These are phyloP conservation scores for Muscicapa striata DNA, from an alignment of 2,797 vertebrate species.

Conservation along the genomic window DNA sequence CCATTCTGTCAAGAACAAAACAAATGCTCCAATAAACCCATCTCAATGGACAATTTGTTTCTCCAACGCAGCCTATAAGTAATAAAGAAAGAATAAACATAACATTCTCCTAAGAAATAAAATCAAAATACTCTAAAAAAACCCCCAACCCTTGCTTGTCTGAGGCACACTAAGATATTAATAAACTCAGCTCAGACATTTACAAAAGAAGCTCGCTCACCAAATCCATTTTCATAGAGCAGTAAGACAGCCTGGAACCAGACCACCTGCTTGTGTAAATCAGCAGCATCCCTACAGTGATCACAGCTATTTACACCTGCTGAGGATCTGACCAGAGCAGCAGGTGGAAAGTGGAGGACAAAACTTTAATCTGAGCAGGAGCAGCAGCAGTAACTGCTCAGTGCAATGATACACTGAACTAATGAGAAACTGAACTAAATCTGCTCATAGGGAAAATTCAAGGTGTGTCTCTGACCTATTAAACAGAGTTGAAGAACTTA, in stretches of 20 bases:
- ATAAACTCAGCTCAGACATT: constrained; percentile 19
- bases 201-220: background rate
- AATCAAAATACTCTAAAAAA: constrained; percentile 10
- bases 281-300: background rate
- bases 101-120: constrained; percentile 29
- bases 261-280: background rate
- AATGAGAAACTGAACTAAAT: background rate
- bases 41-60: constrained; percentile 50
- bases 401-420: background rate
- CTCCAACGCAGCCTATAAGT: constrained; percentile 21
- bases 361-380: background rate
- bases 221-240: constrained; percentile 1
- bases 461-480: background rate
- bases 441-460: background rate
- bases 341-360: background rate
- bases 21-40: constrained; percentile 21
- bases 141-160: background rate
- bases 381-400: background rate
- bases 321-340: background rate
- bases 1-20: constrained; percentile 29
- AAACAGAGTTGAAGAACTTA: background rate
- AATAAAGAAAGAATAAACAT: constrained; percentile 52
- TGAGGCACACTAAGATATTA: background rate
- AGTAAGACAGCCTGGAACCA: background rate
- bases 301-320: background rate